Conservation (phyloP, 2,888 invertebrate species). For the Cephus pygmeus region DNA sequence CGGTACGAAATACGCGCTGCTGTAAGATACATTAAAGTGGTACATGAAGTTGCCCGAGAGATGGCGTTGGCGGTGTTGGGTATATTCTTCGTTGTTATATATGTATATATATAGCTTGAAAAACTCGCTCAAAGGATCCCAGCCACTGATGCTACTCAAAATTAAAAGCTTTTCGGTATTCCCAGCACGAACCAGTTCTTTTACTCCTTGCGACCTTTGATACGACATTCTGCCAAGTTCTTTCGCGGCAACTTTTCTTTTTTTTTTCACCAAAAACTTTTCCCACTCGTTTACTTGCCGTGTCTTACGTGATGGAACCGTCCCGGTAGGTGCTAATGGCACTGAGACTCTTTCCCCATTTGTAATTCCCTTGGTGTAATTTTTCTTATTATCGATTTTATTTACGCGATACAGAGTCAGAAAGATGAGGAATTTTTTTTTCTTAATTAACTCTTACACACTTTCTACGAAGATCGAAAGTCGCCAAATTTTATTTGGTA, state of each 20-base stretch:
- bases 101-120: not conserved
- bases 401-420: not conserved
- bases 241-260: not conserved
- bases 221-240: conserved; percentile 1
- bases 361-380: not conserved
- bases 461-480: not conserved
- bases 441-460: not conserved
- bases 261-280: not conserved
- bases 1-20: not conserved
- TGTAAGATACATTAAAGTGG: not conserved
- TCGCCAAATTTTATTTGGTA: too few relatives aligned
- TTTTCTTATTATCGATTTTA: not conserved
- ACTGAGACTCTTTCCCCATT: not conserved
- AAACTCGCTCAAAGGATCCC: conserved; percentile 14
- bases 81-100: not conserved
- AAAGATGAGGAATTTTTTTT: not conserved
- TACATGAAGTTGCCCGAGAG: not conserved
- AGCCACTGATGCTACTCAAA: conserved; percentile 3
- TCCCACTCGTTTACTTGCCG: not conserved
- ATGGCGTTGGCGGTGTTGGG: not conserved
- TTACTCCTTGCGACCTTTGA: conserved; percentile 2
- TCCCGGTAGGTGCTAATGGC: not conserved
- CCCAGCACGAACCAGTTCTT: not conserved
- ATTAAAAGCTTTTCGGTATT: conserved; percentile 4
- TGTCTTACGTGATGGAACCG: not conserved